Evolutionary conservation across 2,888 invertebrate genomes (phyloP), one percentile per base, ranked within the genome.

Genomic region (Nomada fabriciana): DNA sequence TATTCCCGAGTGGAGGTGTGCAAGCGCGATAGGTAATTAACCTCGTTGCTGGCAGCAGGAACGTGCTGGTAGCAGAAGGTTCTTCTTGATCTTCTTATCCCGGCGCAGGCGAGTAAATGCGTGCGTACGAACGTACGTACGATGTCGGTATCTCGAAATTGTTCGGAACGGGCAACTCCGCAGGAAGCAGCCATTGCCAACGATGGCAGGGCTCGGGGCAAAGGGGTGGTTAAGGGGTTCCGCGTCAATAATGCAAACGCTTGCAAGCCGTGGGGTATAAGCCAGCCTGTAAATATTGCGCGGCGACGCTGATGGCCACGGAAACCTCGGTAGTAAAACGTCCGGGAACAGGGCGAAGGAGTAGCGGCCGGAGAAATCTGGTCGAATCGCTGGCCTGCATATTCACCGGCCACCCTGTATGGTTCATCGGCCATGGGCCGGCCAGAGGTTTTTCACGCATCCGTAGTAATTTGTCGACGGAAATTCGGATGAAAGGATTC

Each of bases 191-290:
- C 71, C 77, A 86, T 86, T 86, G 82, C 78, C 53, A 63, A 47
- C 68, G 69, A 75, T 79, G 75, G 76, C 71, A 71, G 50, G 75
- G 53, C 73, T 36, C 68, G 53, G 42, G 60, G 68, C 76, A 63
- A 71, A 69, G 77, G 53, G 71, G 36, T 47, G 81, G 84, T 86
- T 84, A 87, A 76, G 81, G 81, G 57, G 42, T 15, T 36, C 75
- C 83, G 77, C 81, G 84, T 87, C 88, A 81, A 87, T 87, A 87
- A 87, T 87, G 87, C 84, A 85, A 82, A 80, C 60, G 74, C 76
- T 68, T 70, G 75, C 73, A 86, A 85, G 77, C 68, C 71, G 70
- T 77, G 55, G 65, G 82, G 57, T 84, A 81, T 84, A 84, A 84
- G 69, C 84, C 60, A 75, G 47, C 13, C 43, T 78, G 84, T 83